Percentiles rank a stretch among this genome's conserved stretches.
Conservation (phyloP, 1,140 invertebrate genomes). For the Pachyrhynchus sulphureomaculatus region DNA sequence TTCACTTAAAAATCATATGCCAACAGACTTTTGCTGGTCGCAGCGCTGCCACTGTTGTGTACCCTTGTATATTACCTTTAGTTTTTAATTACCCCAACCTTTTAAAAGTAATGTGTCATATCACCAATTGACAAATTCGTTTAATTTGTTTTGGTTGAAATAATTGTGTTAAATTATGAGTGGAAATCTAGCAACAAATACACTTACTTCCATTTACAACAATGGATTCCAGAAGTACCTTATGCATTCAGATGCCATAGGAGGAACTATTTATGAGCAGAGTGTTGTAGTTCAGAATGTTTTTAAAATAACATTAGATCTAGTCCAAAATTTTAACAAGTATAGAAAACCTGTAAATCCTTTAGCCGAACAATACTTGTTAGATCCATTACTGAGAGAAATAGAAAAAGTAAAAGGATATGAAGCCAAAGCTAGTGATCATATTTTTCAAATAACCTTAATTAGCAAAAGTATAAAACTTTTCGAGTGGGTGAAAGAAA, state of each 20-base stretch:
- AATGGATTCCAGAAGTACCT: slow-evolving; percentile 8
- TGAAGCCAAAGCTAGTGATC: slow-evolving; percentile 12
- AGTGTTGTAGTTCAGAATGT: slow-evolving; percentile 23
- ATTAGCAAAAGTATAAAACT: slow-evolving; percentile 23
- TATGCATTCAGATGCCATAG: slow-evolving; percentile 10
- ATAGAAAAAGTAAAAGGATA: slow-evolving; percentile 8
- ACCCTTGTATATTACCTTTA: too few relatives aligned
- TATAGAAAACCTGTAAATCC: slow-evolving; percentile 13
- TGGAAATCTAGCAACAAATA: slow-evolving; percentile 13
- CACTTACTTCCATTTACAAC: slow-evolving; percentile 10
- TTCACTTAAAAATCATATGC: too few relatives aligned
- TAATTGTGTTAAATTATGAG: slow-evolving; percentile 31
- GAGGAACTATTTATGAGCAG: slow-evolving; percentile 20
- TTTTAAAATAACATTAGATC: slow-evolving; percentile 11
- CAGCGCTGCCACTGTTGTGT: too few relatives aligned
- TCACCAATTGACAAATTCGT: too few relatives aligned
- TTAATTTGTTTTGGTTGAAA: too few relatives aligned
- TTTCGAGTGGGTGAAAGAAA: slow-evolving; percentile 20
- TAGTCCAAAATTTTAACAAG: slow-evolving; percentile 9
- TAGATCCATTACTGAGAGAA: slow-evolving; percentile 13
- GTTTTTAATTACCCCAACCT: too few relatives aligned
- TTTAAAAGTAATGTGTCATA: too few relatives aligned
- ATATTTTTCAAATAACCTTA: slow-evolving; percentile 20
- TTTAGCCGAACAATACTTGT: slow-evolving; percentile 21
- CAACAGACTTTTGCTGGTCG: too few relatives aligned